These are phyloP conservation scores for Nasonovia ribisnigri DNA, from an alignment of 2,888 invertebrate genomes.

Conservation along the genomic window DNA sequence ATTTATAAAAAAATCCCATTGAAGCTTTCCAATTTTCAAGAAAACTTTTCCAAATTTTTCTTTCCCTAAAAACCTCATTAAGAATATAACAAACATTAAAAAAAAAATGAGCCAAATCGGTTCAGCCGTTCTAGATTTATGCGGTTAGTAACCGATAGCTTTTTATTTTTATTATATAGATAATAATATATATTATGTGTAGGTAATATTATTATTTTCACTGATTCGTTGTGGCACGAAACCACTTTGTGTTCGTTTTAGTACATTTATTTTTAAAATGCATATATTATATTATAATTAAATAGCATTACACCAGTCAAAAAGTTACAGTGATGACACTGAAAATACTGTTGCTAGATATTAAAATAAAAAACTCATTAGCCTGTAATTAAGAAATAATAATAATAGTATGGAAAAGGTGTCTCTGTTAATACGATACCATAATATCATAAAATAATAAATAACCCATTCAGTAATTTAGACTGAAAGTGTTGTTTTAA, in stretches of 20 bases:
- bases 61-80: too few species aligned
- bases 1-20: too few species aligned
- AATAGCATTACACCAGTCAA: neutral
- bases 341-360: neutral
- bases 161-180: too few species aligned
- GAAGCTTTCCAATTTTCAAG: too few species aligned
- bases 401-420: neutral
- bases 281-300: too few species aligned
- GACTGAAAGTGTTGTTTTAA: neutral
- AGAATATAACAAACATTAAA: too few species aligned
- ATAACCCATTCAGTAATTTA: slow-evolving; percentile 10
- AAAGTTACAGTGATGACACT: neutral
- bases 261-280: too few species aligned
- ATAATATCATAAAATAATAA: neutral
- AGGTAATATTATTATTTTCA: neutral
- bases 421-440: neutral
- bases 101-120: too few species aligned
- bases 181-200: neutral
- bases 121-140: too few species aligned
- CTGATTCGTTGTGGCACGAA: neutral
- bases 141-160: too few species aligned
- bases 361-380: neutral
- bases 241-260: neutral
- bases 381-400: too few species aligned
- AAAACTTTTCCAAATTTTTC: too few species aligned